Evolutionary conservation across 2,797 vertebrate genomes (phyloP).

Genomic region (Pitangus sulphuratus): DNA sequence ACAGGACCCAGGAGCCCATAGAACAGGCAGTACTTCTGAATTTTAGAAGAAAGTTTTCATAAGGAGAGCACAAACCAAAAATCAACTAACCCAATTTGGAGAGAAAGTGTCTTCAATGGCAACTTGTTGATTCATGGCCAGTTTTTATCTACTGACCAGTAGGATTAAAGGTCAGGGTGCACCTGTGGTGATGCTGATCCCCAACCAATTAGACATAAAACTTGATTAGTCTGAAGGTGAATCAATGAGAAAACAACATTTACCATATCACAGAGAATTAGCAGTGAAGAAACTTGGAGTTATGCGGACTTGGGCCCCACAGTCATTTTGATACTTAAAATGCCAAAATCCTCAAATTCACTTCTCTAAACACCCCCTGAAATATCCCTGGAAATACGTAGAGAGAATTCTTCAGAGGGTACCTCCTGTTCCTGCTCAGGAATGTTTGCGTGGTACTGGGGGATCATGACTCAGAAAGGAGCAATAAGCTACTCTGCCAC

Average conservation of each 20-base stretch:
- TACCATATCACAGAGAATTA: constrained; percentile 17
- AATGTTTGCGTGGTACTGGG: not conserved
- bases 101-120: not conserved
- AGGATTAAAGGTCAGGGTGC: constrained; percentile 35
- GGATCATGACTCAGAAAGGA: not conserved
- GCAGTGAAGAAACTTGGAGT: constrained; percentile 18
- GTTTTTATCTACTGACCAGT: constrained; percentile 27
- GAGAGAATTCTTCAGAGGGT: not conserved
- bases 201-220: constrained; percentile 16
- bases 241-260: constrained; percentile 4
- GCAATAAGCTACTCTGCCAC: not conserved
- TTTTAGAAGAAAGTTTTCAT: constrained; percentile 5
- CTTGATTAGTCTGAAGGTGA: constrained; percentile 24
- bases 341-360: not conserved
- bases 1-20: constrained; percentile 18
- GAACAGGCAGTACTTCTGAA: not conserved
- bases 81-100: constrained; percentile 28
- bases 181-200: not conserved
- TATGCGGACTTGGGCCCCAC: constrained; percentile 35
- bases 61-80: constrained; percentile 29
- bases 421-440: not conserved
- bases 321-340: constrained; percentile 20
- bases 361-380: not conserved
- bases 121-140: constrained; percentile 31
- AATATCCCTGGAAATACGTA: not conserved